Evolutionary conservation across 1,140 invertebrate genomes (phyloP).

Genomic region (Drosophila paulistorum): DNA sequence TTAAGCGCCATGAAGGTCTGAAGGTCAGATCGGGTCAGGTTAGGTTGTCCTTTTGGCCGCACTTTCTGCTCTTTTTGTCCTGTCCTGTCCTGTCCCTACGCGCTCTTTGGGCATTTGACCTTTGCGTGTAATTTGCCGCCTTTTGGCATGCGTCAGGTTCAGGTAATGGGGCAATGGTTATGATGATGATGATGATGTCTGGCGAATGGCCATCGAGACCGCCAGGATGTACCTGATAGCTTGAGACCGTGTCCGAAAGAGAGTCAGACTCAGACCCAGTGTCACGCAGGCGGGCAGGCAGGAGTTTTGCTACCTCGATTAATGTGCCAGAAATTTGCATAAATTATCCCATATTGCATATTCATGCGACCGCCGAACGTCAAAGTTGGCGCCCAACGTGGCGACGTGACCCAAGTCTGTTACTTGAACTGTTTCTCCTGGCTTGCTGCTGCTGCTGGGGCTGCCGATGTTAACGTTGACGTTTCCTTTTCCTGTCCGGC

Average conservation of each 20-base stretch:
- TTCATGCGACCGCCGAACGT: conserved; percentile 62
- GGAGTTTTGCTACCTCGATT: conserved; percentile 73
- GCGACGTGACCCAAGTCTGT: conserved; percentile 64
- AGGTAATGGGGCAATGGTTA: conserved; percentile 25
- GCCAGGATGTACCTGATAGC: neutral
- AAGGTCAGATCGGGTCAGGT: conserved; percentile 15
- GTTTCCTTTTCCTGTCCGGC: conserved; percentile 25
- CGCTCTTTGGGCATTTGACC: conserved; percentile 49
- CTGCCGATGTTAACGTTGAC: too few relatives aligned
- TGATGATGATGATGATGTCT: neutral
- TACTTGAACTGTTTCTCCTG: conserved; percentile 9
- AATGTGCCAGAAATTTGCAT: conserved; percentile 82
- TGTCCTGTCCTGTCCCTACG: conserved; percentile 46
- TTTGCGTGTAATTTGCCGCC: conserved; percentile 68
- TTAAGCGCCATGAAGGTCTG: conserved; percentile 55
- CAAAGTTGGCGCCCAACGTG: conserved; percentile 12
- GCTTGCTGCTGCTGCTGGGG: too few relatives aligned
- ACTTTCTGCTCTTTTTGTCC: conserved; percentile 8
- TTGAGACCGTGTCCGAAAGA: neutral
- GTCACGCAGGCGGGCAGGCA: neutral
- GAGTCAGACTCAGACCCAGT: neutral
- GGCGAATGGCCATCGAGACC: neutral
- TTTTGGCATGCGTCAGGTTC: conserved; percentile 59
- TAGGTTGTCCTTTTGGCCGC: neutral
- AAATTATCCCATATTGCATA: conserved; percentile 83